A percentile compares a stretch with the other conserved stretches of the same genome.
Evolutionary conservation across 2,113 vertebrate species (phyloP).

Genomic region (Poecile atricapillus): DNA sequence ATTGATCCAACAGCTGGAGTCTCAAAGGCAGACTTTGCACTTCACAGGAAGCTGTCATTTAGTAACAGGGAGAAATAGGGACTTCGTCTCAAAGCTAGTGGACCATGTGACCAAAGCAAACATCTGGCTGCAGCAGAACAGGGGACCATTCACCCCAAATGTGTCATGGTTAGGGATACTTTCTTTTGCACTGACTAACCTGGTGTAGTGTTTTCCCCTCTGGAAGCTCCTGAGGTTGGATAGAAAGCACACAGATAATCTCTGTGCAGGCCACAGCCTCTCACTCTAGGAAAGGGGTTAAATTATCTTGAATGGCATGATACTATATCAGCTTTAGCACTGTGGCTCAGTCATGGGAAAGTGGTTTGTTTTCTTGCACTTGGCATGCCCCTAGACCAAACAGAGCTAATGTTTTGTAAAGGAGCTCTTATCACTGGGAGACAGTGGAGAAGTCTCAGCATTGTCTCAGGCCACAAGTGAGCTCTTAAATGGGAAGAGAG

Average conservation of each 20-base stretch:
- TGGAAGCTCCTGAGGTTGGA: not conserved
- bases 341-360: not conserved
- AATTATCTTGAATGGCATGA: not conserved
- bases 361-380: not conserved
- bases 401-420: not conserved
- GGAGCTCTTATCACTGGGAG: not conserved
- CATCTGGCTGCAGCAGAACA: not conserved
- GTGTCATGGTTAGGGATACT: accelerated
- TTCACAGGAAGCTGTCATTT: not conserved
- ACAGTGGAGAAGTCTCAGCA: not conserved
- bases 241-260: not conserved
- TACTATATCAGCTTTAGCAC: not conserved
- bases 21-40: not conserved
- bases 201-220: not conserved
- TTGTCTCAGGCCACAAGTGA: not conserved
- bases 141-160: not conserved
- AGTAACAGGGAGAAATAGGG: not conserved
- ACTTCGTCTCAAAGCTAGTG: not conserved
- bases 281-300: not conserved
- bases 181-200: not conserved
- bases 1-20: not conserved
- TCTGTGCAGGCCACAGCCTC: not conserved
- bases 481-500: not conserved
- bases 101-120: not conserved
- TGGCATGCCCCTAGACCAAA: not conserved